Evolutionary conservation across 2,888 invertebrate species (phyloP).

Genomic region (Epinotia bilunana): DNA sequence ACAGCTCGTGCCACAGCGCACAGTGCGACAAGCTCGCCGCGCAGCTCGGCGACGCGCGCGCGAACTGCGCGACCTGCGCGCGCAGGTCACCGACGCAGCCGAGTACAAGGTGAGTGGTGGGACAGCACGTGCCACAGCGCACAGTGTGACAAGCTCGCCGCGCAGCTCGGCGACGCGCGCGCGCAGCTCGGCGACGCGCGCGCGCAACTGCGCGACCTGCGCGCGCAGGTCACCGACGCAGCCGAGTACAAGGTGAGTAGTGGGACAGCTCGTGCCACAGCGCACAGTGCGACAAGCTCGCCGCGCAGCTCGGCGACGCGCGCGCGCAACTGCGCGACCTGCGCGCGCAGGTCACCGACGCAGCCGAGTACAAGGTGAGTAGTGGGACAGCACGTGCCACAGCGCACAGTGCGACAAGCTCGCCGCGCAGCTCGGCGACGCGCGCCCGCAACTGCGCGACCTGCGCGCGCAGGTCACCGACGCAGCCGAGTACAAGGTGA

Average conservation of each 20-base stretch:
- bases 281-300: slow-evolving; percentile 66
- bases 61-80: slow-evolving; percentile 81
- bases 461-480: slow-evolving; percentile 93
- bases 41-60: no score
- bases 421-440: slow-evolving; percentile 91
- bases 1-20: no score
- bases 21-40: no score
- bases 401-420: slow-evolving; percentile 60
- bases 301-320: slow-evolving; percentile 92
- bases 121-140: slow-evolving; percentile 88
- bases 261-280: not conserved
- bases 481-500: slow-evolving; percentile 93
- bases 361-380: slow-evolving; percentile 92
- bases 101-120: slow-evolving; percentile 92
- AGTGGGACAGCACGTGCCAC: not conserved
- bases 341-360: slow-evolving; percentile 93
- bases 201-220: not conserved
- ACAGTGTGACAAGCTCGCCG: slow-evolving; percentile 83
- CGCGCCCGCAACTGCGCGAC: slow-evolving; percentile 92
- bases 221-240: not conserved
- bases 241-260: slow-evolving; percentile 82
- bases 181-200: no score
- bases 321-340: slow-evolving; percentile 92
- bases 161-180: slow-evolving; percentile 80
- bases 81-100: slow-evolving; percentile 92